phyloP scores from a whole-genome alignment of 1,140 invertebrate genomes.

The Pseudomyrmex pallidus region DNA sequence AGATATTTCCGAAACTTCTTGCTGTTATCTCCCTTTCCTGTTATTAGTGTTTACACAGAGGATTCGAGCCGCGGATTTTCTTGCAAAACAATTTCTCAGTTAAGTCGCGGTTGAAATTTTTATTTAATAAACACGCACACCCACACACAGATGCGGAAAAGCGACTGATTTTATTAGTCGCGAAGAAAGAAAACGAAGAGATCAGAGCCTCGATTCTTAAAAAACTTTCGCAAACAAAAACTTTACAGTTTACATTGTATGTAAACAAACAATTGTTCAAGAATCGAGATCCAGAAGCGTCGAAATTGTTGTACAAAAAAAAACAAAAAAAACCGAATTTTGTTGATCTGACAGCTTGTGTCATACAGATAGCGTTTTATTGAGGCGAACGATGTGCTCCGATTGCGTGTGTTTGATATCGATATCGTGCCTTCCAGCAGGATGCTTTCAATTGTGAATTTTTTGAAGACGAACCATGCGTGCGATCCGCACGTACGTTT shows the following conservation, averaged over 20 bases:
- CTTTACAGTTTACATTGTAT: background rate
- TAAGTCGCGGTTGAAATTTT: constrained; percentile 8
- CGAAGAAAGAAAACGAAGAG: too few species aligned
- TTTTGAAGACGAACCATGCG: constrained; percentile 49
- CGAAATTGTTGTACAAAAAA: constrained; percentile 5
- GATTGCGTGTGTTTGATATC: constrained; percentile 50
- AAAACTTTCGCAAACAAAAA: background rate
- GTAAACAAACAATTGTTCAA: background rate
- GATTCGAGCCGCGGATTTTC: background rate
- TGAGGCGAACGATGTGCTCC: constrained; percentile 23
- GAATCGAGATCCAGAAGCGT: background rate
- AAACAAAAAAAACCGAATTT: constrained; percentile 32
- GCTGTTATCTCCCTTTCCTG: constrained; percentile 25
- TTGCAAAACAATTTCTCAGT: background rate
- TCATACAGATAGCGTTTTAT: constrained; percentile 31
- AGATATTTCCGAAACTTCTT: constrained; percentile 17
- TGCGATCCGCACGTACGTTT: constrained; percentile 37
- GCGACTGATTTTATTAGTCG: too few species aligned
- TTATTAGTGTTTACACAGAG: constrained; percentile 45
- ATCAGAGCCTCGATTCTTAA: too few species aligned
- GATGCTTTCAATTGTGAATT: constrained; percentile 37
- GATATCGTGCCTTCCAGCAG: constrained; percentile 43
- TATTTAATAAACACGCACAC: background rate
- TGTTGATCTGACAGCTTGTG: constrained; percentile 34
- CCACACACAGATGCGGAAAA: too few species aligned